These are phyloP conservation scores for Machaerirhynchus nigripectus DNA, from an alignment of 2,113 vertebrate genomes.

Conservation along the genomic window DNA sequence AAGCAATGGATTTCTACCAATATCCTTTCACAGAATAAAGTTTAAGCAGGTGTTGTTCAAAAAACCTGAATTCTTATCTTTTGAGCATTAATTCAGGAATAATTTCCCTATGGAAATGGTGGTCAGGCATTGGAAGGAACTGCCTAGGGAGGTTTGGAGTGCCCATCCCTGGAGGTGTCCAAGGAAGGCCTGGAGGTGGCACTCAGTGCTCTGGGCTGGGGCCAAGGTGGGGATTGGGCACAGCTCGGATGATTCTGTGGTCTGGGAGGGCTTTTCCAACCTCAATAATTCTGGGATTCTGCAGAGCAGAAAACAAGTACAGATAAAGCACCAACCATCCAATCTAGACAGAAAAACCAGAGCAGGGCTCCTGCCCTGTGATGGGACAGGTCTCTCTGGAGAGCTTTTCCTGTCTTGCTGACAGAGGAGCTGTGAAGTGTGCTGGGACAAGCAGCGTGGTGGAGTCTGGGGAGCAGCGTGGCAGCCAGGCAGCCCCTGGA, in stretches of 20 bases:
- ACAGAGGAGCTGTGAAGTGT: not conserved
- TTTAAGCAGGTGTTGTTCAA: not conserved
- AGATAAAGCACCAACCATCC: not conserved
- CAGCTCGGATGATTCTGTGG: not conserved
- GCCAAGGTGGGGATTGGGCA: not conserved
- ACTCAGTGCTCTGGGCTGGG: not conserved
- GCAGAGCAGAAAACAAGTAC: not conserved
- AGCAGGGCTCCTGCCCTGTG: not conserved
- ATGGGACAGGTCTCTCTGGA: not conserved
- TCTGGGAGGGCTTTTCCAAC: not conserved
- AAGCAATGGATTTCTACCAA: not conserved
- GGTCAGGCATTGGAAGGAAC: not conserved
- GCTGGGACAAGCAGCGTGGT: not conserved
- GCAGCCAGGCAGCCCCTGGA: not conserved
- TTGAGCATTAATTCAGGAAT: not conserved
- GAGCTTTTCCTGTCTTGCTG: not conserved
- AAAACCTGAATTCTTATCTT: not conserved
- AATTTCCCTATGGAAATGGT: not conserved
- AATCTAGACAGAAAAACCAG: not conserved
- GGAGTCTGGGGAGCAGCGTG: not conserved
- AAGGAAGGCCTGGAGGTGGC: not conserved
- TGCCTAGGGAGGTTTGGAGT: not conserved
- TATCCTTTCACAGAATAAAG: not conserved
- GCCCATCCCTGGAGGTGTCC: not conserved
- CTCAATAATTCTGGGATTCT: accelerated